A percentile compares a stretch with the other conserved stretches of the same genome.
phyloP scores from a whole-genome alignment of 2,113 vertebrate genomes.

The Pelusios castaneus region DNA sequence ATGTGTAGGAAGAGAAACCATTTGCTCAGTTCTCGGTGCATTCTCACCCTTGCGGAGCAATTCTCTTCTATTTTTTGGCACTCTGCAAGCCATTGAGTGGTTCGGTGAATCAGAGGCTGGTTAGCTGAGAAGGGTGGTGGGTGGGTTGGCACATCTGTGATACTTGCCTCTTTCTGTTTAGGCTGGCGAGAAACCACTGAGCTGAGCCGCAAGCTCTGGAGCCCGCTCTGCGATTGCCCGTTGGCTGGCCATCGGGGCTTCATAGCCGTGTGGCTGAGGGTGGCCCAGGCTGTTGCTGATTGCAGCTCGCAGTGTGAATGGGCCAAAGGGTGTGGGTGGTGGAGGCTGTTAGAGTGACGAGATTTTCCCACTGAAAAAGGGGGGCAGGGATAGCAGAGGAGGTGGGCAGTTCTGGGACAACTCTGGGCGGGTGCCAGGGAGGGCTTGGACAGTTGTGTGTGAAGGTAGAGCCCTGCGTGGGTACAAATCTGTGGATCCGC shows the following conservation, averaged over 20 bases:
- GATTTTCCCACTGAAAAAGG: not conserved
- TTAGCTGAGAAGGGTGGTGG: not conserved
- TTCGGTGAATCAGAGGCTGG: not conserved
- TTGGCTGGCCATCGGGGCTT: not conserved
- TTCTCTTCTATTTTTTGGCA: not conserved
- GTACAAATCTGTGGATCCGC: no score
- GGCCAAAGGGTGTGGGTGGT: rapidly evolving
- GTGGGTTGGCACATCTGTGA: not conserved
- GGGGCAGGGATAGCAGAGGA: rapidly evolving
- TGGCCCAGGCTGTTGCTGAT: not conserved
- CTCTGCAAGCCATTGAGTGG: not conserved
- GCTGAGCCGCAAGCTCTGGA: not conserved
- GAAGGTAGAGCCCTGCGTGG: no score
- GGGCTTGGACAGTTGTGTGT: no score
- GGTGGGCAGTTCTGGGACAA: not conserved
- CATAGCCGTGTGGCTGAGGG: not conserved
- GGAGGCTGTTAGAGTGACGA: rapidly evolving
- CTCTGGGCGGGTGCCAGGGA: no score
- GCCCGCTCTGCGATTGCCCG: no score
- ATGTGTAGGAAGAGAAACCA: not conserved
- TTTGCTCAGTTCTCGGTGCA: not conserved
- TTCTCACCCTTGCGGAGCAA: not conserved
- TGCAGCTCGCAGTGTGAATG: not conserved
- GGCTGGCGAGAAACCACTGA: not conserved
- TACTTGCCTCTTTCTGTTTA: not conserved